phyloP scores from a whole-genome alignment of 1,140 invertebrate species.

The Danaus melanippus region DNA sequence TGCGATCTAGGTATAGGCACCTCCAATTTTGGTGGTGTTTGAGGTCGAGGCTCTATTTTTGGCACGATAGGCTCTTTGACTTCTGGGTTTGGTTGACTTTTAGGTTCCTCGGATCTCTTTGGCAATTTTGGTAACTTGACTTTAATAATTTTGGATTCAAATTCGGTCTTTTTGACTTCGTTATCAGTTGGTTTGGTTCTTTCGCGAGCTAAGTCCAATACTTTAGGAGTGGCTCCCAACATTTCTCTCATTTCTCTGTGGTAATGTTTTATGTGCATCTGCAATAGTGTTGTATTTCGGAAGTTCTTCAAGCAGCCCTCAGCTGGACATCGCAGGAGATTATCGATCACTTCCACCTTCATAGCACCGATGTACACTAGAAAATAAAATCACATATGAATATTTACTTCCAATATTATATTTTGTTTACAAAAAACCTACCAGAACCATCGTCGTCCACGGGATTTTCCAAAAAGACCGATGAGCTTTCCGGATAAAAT shows the following conservation, averaged over 20 bases:
- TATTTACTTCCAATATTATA: slow-evolving; percentile 34
- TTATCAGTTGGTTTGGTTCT: slow-evolving; percentile 52
- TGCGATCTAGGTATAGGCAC: slow-evolving; percentile 29
- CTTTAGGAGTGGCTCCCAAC: slow-evolving; percentile 85
- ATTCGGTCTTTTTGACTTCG: slow-evolving; percentile 21
- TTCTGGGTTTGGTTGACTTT: slow-evolving; percentile 16
- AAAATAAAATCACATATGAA: slow-evolving; percentile 40
- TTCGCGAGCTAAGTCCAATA: slow-evolving; percentile 86
- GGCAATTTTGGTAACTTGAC: slow-evolving; percentile 37
- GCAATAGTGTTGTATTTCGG: slow-evolving; percentile 88
- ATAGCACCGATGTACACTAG: slow-evolving; percentile 78
- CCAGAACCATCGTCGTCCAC: slow-evolving; percentile 50
- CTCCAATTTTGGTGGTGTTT: slow-evolving; percentile 17
- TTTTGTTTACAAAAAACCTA: slow-evolving; percentile 14
- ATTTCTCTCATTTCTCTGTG: slow-evolving; percentile 85
- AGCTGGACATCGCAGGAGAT: slow-evolving; percentile 84
- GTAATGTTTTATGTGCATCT: slow-evolving; percentile 94
- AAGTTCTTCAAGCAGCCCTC: slow-evolving; percentile 90
- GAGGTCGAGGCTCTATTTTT: slow-evolving; percentile 18
- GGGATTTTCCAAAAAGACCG: slow-evolving; percentile 14
- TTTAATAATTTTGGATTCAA: slow-evolving; percentile 37
- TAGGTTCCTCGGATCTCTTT: slow-evolving; percentile 34
- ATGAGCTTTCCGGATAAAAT: slow-evolving; percentile 8
- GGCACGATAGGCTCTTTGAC: slow-evolving; percentile 26
- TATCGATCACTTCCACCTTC: slow-evolving; percentile 80